Conservation (phyloP, 2,888 invertebrate species). For the Eledone cirrhosa region DNA sequence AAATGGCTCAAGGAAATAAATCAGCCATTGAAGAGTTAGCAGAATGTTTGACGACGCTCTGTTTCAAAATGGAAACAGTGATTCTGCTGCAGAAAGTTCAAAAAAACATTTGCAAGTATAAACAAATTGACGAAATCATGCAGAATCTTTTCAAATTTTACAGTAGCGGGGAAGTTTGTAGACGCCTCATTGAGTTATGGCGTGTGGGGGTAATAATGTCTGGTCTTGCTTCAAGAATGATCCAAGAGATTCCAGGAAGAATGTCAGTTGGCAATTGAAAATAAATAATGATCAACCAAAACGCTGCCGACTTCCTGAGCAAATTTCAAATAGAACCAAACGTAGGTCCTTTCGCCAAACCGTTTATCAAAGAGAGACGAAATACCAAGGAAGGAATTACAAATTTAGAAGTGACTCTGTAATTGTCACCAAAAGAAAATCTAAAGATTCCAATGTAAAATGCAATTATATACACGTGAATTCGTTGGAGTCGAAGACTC, state of each 20-base stretch:
- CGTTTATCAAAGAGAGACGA: too few relatives aligned
- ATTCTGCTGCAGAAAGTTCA: conserved; percentile 10
- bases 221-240: conserved; percentile 22
- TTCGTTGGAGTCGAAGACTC: too few relatives aligned
- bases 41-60: conserved; percentile 13
- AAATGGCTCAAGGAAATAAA: background rate
- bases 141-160: background rate
- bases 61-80: conserved; percentile 21
- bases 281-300: too few relatives aligned
- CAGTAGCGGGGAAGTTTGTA: conserved; percentile 5
- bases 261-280: too few relatives aligned
- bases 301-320: too few relatives aligned
- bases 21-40: conserved; percentile 4
- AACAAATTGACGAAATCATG: conserved; percentile 22
- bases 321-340: too few relatives aligned
- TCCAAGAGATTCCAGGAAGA: background rate
- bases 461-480: too few relatives aligned
- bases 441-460: too few relatives aligned
- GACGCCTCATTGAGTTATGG: conserved; percentile 4
- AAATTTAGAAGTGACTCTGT: too few relatives aligned
- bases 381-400: too few relatives aligned
- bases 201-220: background rate
- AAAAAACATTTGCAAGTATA: conserved; percentile 12
- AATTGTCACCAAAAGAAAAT: too few relatives aligned
- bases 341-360: too few relatives aligned